phyloP scores from a whole-genome alignment of 2,113 vertebrate genomes.

The Strix aluco region DNA sequence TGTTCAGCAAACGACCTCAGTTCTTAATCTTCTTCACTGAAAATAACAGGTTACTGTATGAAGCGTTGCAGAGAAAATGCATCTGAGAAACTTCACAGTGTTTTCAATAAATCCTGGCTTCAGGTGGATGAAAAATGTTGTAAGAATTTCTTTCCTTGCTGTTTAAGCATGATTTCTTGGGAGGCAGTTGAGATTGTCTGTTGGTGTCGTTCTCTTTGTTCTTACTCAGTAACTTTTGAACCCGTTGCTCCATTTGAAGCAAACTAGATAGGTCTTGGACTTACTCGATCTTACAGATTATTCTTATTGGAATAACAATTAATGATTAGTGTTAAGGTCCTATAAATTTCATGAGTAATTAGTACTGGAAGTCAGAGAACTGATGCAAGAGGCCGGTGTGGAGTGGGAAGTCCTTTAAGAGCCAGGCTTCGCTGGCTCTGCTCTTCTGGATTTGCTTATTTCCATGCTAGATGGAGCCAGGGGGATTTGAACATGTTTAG shows the following conservation, averaged over 20 bases:
- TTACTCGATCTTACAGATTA: not conserved
- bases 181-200: not conserved
- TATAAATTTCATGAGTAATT: not conserved
- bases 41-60: not conserved
- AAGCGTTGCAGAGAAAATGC: not conserved
- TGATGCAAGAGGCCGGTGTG: not conserved
- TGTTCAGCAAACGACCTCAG: constrained; percentile 1
- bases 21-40: constrained; percentile 35
- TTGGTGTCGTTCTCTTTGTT: not conserved
- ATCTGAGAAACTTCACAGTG: not conserved
- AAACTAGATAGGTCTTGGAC: not conserved
- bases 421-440: not conserved
- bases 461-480: not conserved
- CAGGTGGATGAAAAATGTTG: not conserved
- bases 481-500: not conserved
- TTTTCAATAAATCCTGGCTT: not conserved
- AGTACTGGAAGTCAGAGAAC: not conserved
- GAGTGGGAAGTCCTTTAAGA: not conserved
- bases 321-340: not conserved
- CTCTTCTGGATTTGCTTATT: not conserved
- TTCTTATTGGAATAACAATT: not conserved
- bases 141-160: not conserved
- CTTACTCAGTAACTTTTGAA: not conserved
- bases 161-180: not conserved
- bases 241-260: not conserved